phyloP scores from a whole-genome alignment of 2,888 invertebrate species.

The Drosophila mercatorum region DNA sequence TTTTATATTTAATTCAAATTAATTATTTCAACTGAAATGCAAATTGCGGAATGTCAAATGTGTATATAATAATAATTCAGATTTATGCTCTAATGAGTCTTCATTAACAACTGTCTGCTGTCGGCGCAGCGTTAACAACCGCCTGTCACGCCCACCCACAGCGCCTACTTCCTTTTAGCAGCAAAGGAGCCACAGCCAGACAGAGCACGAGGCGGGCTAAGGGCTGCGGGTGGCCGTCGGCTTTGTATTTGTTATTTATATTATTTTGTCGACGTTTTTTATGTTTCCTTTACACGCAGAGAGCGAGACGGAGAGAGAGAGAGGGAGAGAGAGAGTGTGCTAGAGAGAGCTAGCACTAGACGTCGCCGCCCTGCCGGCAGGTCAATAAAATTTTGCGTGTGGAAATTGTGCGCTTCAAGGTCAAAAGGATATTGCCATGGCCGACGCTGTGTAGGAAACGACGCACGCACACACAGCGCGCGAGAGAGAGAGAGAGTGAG shows the following conservation, averaged over 20 bases:
- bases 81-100: neutral
- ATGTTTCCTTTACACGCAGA: constrained; percentile 47
- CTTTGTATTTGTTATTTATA: constrained; percentile 30
- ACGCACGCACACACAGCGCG: constrained; percentile 19
- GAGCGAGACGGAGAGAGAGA: neutral
- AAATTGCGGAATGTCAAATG: neutral
- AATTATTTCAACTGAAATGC: neutral
- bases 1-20: neutral
- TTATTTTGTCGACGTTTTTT: constrained; percentile 48
- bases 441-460: constrained; percentile 65
- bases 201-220: constrained; percentile 48
- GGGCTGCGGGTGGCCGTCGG: constrained; percentile 37
- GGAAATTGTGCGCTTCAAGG: constrained; percentile 84
- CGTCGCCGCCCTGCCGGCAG: constrained; percentile 49
- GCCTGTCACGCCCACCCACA: constrained; percentile 14
- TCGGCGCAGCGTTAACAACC: neutral
- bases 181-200: constrained; percentile 55
- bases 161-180: constrained; percentile 74
- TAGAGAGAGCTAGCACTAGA: constrained; percentile 5
- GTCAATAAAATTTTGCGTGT: constrained; percentile 84
- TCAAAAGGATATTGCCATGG: constrained; percentile 84
- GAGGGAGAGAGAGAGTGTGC: constrained; percentile 3
- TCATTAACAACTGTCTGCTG: neutral
- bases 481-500: neutral
- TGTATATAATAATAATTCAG: neutral